Conservation (phyloP, 2,113 vertebrate genomes). For the Phainopepla nitens region DNA sequence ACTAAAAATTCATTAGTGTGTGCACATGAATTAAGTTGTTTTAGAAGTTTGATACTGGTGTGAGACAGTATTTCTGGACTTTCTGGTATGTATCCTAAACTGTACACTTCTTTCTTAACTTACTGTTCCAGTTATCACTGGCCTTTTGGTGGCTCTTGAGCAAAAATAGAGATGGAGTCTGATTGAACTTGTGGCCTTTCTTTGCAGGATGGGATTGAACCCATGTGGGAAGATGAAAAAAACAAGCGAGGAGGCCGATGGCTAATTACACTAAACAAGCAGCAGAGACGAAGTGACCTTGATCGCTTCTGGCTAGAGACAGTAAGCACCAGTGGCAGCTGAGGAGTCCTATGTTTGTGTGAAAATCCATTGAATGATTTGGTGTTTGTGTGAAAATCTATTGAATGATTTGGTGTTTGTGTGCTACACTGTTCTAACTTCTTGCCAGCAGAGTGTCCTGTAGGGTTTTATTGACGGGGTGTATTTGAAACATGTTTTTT, state of each 20-base stretch:
- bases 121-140: not conserved
- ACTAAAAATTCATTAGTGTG: not conserved
- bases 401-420: not conserved
- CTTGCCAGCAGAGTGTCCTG: not conserved
- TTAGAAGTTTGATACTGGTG: not conserved
- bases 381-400: not conserved
- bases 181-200: not conserved
- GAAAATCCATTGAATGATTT: not conserved
- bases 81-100: not conserved
- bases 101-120: not conserved
- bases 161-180: not conserved
- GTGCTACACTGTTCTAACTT: not conserved
- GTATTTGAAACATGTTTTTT: not conserved
- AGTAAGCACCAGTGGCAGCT: conserved; percentile 67
- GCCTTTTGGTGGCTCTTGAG: not conserved
- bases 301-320: conserved; percentile 99
- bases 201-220: conserved; percentile 92
- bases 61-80: not conserved
- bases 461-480: not conserved
- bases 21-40: not conserved
- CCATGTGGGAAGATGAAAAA: conserved; percentile 98
- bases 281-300: conserved; percentile 91
- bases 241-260: conserved; percentile 93
- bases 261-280: conserved; percentile 95
- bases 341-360: not conserved